Evolutionary conservation across 2,797 vertebrate species (phyloP), one percentile per base, ranked within the genome.

Genomic region (Odontamblyopus rebecca): DNA sequence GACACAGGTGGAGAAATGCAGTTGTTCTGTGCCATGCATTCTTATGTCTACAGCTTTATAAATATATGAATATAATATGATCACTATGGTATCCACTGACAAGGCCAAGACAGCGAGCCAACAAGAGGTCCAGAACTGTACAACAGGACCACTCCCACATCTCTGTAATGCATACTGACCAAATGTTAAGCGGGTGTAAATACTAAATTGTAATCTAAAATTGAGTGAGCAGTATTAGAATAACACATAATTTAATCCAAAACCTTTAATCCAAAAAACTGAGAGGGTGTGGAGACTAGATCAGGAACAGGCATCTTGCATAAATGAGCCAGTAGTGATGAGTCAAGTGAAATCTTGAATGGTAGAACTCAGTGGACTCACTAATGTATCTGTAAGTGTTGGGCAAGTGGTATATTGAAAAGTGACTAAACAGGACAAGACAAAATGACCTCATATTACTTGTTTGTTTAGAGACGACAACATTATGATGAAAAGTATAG

Each of bases 1-100:
- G 72, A 72, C n/a, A 56, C 85, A 87, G 82, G 86, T 85, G 87
- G 82, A 68, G 60, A 70, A 19, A 65, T 50, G 5, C 82, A 86
- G 84, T 68, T 88, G 85, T 19, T 38, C 53, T 61, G 61, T 53
- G 61, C 50, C 8, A 12, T 30, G 65, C 44, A 81, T 70, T 76
- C 76, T 74, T 72, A 77, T 76, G 76, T 84, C 84, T 77, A 57
- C 19, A 61, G 61, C 68, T 74, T 82, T 69, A 61, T 44, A 63
- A 63, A 63, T 78, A 61, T 67, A 71, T 66, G 44, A 16, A 50
- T 50, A 50, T 29, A 62, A 82, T 78, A 38, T 6, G 35, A 62
- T 76, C 81, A 51, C 23, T 71, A 30, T 15, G 6, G 65, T 38
- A 71, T 11, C 51, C 59, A 50, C 50, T 51, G 44, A 50, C 41